Base-by-base conservation (phyloP, 2,888 invertebrate species). In the Loripinus fragilis region DNA sequence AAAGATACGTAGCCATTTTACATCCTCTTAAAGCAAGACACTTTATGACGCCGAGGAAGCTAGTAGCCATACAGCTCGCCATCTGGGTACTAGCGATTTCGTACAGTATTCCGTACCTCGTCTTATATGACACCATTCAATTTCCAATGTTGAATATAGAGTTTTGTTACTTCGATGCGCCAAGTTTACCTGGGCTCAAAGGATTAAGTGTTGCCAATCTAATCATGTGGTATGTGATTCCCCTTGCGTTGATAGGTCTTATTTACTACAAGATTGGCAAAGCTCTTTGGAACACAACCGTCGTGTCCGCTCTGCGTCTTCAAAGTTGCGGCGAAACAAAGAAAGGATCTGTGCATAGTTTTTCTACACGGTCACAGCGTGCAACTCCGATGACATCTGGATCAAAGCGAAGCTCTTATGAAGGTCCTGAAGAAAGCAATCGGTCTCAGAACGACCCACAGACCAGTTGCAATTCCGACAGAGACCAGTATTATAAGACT, bases 41-140 rank as follows among this genome's bases (percentile, higher is more conserved):
- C 91, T 96, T 97, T 86, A 95, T 97, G 78, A 97, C 97, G 0
- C 95, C 96, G 12, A 95, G 95, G 48, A 76, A 88, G 89, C 94
- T 97, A 68, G 95, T 96, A 94, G 96, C 96, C 91, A 96, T 96
- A 71, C 96, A 97, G 86, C 94, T 96, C 28, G 95, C 95, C 1
- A 97, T 97, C 7, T 97, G 97, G 97, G 94, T 97, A 71, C 95
- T 96, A 25, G 96, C 97, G 83, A 97, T 97, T 0, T 94, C 96
- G 0, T 97, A 97, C 94, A 97, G 97, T 81, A 96, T 96, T 2
- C 97, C 97, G 0, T 96, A 97, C 91, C 96, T 97, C 91, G 95
- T 97, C 85, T 97, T 96, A 95, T 97, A 97, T 86, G 96, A 96
- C 91, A 96, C 96, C 0, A 95, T 97, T 70, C 95, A 95, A 25